Conservation (phyloP, 2,888 invertebrate genomes). For the Ornithoptera priamus region DNA sequence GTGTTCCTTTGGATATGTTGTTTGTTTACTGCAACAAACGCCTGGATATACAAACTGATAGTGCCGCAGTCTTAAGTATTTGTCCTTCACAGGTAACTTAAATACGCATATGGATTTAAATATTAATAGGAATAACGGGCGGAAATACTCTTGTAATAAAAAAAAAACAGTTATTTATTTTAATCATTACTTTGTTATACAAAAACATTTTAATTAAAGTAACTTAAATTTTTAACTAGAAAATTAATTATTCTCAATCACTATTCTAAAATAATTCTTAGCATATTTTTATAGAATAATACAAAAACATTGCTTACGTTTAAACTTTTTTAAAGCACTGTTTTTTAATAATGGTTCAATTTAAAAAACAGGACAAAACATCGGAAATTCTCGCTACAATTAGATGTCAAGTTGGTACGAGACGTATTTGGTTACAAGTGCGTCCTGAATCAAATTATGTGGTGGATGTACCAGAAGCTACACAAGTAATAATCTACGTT, state of each 20-base stretch:
- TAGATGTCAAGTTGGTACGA: conserved; percentile 95
- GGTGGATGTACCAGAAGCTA: conserved; percentile 48
- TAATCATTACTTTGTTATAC: background rate
- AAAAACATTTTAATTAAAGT: background rate
- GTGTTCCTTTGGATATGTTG: conserved; percentile 69
- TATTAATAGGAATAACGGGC: too few species aligned
- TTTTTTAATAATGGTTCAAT: background rate
- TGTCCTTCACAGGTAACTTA: conserved; percentile 61
- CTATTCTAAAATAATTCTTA: background rate
- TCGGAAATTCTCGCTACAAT: conserved; percentile 86
- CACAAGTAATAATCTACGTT: conserved; percentile 58
- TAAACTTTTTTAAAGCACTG: too few species aligned
- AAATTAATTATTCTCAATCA: background rate
- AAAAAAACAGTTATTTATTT: background rate
- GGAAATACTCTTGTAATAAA: too few species aligned
- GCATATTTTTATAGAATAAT: too few species aligned
- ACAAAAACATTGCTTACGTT: too few species aligned
- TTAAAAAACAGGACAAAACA: conserved; percentile 42
- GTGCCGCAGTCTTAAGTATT: conserved; percentile 65
- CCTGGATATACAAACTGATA: conserved; percentile 64
- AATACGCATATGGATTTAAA: background rate
- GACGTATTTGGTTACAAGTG: conserved; percentile 91
- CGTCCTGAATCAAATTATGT: conserved; percentile 71
- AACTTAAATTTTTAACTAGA: background rate
- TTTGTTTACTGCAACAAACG: conserved; percentile 63